These are phyloP conservation scores for Toxotes jaculatrix DNA, from an alignment of 2,113 vertebrate genomes.

Conservation along the genomic window DNA sequence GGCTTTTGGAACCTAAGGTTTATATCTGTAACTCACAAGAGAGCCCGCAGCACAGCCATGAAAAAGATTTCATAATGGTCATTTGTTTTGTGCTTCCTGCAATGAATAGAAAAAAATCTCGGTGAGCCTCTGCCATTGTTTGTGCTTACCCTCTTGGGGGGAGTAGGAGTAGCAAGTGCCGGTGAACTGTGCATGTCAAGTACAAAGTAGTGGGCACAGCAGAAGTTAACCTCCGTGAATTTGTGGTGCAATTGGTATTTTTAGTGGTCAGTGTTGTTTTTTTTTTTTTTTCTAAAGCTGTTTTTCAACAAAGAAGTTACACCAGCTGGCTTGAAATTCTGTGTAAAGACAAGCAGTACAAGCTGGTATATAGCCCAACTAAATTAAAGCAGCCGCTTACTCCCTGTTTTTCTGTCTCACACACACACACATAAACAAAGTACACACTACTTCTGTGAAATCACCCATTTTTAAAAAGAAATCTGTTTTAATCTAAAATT, in stretches of 20 bases:
- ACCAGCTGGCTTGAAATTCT: not conserved
- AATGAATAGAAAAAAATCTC: slow-evolving; percentile 31
- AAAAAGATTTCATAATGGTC: slow-evolving; percentile 35
- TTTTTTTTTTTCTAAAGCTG: slow-evolving; percentile 1
- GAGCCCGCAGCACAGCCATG: slow-evolving; percentile 4
- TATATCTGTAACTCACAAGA: slow-evolving; percentile 29
- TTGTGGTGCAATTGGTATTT: not conserved
- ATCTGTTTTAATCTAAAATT: too few species aligned
- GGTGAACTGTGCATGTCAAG: not conserved
- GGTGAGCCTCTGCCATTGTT: slow-evolving; percentile 2
- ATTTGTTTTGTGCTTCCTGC: slow-evolving; percentile 46
- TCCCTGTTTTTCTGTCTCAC: not conserved
- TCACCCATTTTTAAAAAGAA: not conserved
- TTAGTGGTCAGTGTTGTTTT: not conserved
- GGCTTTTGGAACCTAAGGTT: slow-evolving; percentile 23
- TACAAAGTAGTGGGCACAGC: not conserved
- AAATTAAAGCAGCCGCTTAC: not conserved
- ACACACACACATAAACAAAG: not conserved
- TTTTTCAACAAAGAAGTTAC: not conserved
- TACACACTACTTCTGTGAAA: not conserved
- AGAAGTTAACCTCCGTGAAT: slow-evolving; percentile 9
- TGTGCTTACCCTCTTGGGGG: not conserved
- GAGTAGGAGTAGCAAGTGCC: not conserved
- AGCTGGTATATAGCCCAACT: not conserved
- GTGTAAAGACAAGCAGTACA: not conserved